phyloP scores from a whole-genome alignment of 1,140 invertebrate species.

The Maniola jurtina region DNA sequence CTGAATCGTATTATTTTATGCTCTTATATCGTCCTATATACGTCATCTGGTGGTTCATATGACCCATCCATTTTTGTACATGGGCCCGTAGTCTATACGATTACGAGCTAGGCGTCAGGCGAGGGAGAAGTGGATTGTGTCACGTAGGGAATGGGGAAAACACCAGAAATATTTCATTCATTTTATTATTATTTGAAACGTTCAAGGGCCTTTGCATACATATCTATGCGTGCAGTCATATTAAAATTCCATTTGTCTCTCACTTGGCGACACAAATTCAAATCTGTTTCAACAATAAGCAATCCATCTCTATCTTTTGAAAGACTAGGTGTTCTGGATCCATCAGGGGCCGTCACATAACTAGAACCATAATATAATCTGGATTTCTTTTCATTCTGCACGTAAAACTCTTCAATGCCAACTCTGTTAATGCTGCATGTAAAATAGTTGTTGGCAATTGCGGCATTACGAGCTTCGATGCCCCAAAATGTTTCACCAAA shows the following conservation, averaged over 20 bases:
- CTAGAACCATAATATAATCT: slow-evolving; percentile 98
- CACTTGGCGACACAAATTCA: slow-evolving; percentile 97
- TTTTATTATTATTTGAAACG: neutral
- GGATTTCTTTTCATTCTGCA: slow-evolving; percentile 89
- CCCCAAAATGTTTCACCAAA: slow-evolving; percentile 97
- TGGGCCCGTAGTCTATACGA: too few relatives aligned
- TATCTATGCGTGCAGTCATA: slow-evolving; percentile 95
- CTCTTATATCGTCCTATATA: too few relatives aligned
- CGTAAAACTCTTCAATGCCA: slow-evolving; percentile 96
- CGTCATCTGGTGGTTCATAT: too few relatives aligned
- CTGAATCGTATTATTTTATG: too few relatives aligned
- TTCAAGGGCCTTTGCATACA: slow-evolving; percentile 86
- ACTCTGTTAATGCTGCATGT: slow-evolving; percentile 98
- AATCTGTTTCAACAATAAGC: slow-evolving; percentile 93
- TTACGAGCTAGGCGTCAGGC: too few relatives aligned
- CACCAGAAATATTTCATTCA: neutral
- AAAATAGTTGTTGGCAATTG: slow-evolving; percentile 96
- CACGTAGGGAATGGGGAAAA: neutral
- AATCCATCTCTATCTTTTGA: slow-evolving; percentile 92
- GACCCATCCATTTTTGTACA: too few relatives aligned
- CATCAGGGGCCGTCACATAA: slow-evolving; percentile 96
- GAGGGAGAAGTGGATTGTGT: too few relatives aligned
- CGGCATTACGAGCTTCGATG: slow-evolving; percentile 97
- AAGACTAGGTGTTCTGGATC: slow-evolving; percentile 92
- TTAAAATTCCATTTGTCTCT: slow-evolving; percentile 96